Evolutionary conservation across 2,113 vertebrate genomes (phyloP), one percentile per base, ranked within the genome.

Genomic region (Thalassoma bifasciatum): DNA sequence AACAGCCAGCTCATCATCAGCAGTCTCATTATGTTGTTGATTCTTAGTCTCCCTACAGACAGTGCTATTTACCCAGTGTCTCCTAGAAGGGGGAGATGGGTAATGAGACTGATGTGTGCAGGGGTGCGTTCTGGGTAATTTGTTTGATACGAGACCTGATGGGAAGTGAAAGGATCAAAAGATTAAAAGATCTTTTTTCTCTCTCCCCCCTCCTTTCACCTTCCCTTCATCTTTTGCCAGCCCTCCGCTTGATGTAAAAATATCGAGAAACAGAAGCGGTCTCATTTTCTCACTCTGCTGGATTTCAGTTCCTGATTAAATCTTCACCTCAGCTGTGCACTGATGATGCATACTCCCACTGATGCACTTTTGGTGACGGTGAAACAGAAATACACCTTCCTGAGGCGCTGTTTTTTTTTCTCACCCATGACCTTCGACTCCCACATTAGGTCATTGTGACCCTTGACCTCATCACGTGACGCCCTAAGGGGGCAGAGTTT

Each of bases 51-150:
- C 88, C 82, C 77, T 52, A 65, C 83, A 84, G 89, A 89, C 84
- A 82, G 75, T 40, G 77, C 83, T 89, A 85, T 90, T 90, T 89
- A 88, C 81, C 72, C 73, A 89, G 65, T 82, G 78, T 88, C 88
- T 92, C 63, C 1, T 24, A 77, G 82, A 30, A 68, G 56, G 69
- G 85, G 64, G 75, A 81, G 82, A 78, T 22, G 71, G 59, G 54
- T 88, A 91, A 91, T 89, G 86, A 91, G 83, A 79, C 81, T 82
- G 86, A 91, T 88, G 83, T 89, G 87, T 87, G 87, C 90, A 86
- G 60, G 64, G 69, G 69, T 88, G 81, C 64, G 66, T 89, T 91
- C 78, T 81, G 83, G 84, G 63, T 88, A 89, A 92, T 90, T 88
- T 91, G 84, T 85, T 87, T 87, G 83, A 90, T 86, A 85, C 40